Evolutionary conservation across 2,888 invertebrate genomes (phyloP).

Genomic region (Muscina levida): DNA sequence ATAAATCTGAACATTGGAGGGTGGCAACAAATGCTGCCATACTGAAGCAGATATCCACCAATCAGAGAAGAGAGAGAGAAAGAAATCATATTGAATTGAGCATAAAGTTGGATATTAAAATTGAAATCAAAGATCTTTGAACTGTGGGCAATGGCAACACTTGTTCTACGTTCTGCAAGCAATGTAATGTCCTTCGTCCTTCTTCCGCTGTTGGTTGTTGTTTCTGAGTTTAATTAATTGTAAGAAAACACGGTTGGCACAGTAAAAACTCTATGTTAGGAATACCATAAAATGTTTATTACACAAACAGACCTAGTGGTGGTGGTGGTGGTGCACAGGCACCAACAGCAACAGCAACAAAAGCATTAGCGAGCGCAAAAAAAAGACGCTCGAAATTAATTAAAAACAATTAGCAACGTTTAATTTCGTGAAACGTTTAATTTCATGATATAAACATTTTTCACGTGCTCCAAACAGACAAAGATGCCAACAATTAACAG

Average conservation of each 20-base stretch:
- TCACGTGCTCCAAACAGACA: conserved; percentile 24
- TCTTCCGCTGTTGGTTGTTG: not conserved
- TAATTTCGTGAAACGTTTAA: conserved; percentile 67
- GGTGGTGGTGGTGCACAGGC: conserved; percentile 20
- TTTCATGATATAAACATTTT: conserved; percentile 49
- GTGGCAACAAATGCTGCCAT: conserved; percentile 10
- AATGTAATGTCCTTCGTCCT: conserved; percentile 2
- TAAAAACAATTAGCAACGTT: conserved; percentile 76
- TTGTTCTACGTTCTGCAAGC: not conserved
- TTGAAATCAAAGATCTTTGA: conserved; percentile 5
- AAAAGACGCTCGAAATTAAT: conserved; percentile 74
- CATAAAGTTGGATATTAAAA: conserved; percentile 44
- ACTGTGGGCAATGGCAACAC: conserved; percentile 33
- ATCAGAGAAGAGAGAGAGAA: conserved; percentile 6
- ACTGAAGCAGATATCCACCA: conserved; percentile 40
- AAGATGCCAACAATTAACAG: conserved; percentile 64
- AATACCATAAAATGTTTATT: conserved; percentile 36
- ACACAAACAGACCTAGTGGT: conserved; percentile 30
- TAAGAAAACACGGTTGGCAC: conserved; percentile 5
- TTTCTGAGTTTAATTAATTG: conserved; percentile 41
- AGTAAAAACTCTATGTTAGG: conserved; percentile 10
- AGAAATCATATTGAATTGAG: conserved; percentile 52
- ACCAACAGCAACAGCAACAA: not conserved
- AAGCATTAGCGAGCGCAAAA: conserved; percentile 43
- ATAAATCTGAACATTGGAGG: conserved; percentile 51